Evolutionary conservation across 2,888 invertebrate genomes (phyloP).

Genomic region (Drosophila merina): DNA sequence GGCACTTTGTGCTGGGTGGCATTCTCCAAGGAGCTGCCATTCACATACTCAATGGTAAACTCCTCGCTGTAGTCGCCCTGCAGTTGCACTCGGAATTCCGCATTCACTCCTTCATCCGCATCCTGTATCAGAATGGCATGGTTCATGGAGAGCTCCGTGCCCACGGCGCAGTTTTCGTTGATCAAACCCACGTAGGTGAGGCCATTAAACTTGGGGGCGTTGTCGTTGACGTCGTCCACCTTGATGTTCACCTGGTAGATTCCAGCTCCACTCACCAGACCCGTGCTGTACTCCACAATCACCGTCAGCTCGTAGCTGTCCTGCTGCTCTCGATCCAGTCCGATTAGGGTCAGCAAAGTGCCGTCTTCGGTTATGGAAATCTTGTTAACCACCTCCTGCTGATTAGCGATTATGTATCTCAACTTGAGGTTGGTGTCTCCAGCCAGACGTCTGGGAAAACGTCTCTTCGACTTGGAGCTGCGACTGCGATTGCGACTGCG

Average conservation of each 20-base stretch:
- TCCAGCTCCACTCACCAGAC: slow-evolving; percentile 88
- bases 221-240: slow-evolving; percentile 95
- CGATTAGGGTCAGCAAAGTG: slow-evolving; percentile 90
- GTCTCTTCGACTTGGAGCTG: slow-evolving; percentile 60
- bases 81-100: slow-evolving; percentile 88
- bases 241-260: slow-evolving; percentile 92
- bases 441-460: slow-evolving; percentile 73
- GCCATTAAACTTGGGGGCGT: slow-evolving; percentile 91
- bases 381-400: slow-evolving; percentile 91
- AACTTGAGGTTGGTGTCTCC: slow-evolving; percentile 84
- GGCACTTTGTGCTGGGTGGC: slow-evolving; percentile 58
- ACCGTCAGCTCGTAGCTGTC: slow-evolving; percentile 91
- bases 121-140: slow-evolving; percentile 89
- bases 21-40: slow-evolving; percentile 85
- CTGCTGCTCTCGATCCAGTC: slow-evolving; percentile 90
- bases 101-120: slow-evolving; percentile 88
- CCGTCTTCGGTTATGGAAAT: slow-evolving; percentile 92
- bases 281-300: slow-evolving; percentile 90
- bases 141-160: slow-evolving; percentile 89
- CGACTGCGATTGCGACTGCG: slow-evolving; percentile 70
- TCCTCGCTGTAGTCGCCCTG: slow-evolving; percentile 91
- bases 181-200: slow-evolving; percentile 90
- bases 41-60: slow-evolving; percentile 86
- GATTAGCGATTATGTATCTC: slow-evolving; percentile 91
- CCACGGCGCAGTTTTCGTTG: slow-evolving; percentile 89